Conservation (phyloP, 2,888 invertebrate species). For the Orthosia incerta region DNA sequence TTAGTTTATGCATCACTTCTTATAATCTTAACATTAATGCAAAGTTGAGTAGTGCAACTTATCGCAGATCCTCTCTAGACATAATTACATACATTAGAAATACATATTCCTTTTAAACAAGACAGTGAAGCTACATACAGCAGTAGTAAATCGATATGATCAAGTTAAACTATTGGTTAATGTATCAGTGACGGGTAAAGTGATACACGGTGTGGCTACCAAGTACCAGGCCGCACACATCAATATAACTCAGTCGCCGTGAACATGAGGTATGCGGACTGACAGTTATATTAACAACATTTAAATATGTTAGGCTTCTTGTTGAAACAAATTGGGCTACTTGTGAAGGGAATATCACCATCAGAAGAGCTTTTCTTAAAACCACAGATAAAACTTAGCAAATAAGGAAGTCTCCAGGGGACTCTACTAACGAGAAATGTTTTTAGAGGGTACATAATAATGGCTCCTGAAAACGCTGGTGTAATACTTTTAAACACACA, state of each 20-base stretch:
- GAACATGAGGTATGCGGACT: slow-evolving; percentile 67
- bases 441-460: not conserved
- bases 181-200: slow-evolving; percentile 86
- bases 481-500: too few relatives aligned
- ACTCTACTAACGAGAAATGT: not conserved
- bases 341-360: not conserved
- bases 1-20: slow-evolving; percentile 50
- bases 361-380: not conserved
- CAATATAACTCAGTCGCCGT: slow-evolving; percentile 54
- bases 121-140: slow-evolving; percentile 79
- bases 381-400: not conserved
- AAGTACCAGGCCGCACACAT: slow-evolving; percentile 81
- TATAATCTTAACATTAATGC: slow-evolving; percentile 39
- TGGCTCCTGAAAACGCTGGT: not conserved
- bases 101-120: slow-evolving; percentile 46
- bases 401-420: not conserved
- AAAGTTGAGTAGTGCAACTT: slow-evolving; percentile 44
- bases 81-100: slow-evolving; percentile 56
- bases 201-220: slow-evolving; percentile 82
- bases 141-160: slow-evolving; percentile 85
- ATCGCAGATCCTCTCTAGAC: slow-evolving; percentile 37
- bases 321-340: slow-evolving; percentile 3
- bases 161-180: slow-evolving; percentile 89
- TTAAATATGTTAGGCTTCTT: slow-evolving; percentile 41
- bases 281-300: slow-evolving; percentile 62